Conservation (phyloP, 2,113 vertebrate genomes). For the Butastur rufipennis region DNA sequence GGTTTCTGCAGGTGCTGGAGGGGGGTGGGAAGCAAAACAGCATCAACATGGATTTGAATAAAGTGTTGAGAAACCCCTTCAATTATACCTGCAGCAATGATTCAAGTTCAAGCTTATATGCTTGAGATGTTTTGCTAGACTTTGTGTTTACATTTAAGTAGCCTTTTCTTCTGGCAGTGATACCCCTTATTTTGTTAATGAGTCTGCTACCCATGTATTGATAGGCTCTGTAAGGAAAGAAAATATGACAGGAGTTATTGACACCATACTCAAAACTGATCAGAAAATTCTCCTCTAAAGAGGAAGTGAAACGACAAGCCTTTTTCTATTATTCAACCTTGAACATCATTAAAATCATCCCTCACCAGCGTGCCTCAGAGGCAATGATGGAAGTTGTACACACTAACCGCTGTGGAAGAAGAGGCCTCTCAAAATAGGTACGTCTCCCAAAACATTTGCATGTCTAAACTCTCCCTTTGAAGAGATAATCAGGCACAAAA, state of each 20-base stretch:
- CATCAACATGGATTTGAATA: conserved; percentile 50
- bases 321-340: background rate
- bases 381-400: background rate
- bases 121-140: conserved; percentile 26
- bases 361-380: background rate
- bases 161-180: conserved; percentile 28
- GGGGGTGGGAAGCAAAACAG: conserved; percentile 36
- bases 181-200: conserved; percentile 27
- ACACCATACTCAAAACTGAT: conserved; percentile 3
- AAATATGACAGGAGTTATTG: background rate
- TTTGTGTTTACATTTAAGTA: conserved; percentile 16
- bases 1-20: conserved; percentile 57
- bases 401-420: background rate
- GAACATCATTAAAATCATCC: background rate
- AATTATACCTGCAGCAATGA: conserved; percentile 12
- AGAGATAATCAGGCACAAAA: background rate
- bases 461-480: background rate
- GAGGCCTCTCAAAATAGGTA: background rate
- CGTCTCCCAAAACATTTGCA: background rate
- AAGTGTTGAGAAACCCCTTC: conserved; percentile 1
- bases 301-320: background rate
- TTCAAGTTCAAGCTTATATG: background rate
- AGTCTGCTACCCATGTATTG: background rate
- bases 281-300: conserved; percentile 14
- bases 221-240: background rate